Evolutionary conservation across 2,113 vertebrate genomes (phyloP).

Genomic region (Pedionomus torquatus): DNA sequence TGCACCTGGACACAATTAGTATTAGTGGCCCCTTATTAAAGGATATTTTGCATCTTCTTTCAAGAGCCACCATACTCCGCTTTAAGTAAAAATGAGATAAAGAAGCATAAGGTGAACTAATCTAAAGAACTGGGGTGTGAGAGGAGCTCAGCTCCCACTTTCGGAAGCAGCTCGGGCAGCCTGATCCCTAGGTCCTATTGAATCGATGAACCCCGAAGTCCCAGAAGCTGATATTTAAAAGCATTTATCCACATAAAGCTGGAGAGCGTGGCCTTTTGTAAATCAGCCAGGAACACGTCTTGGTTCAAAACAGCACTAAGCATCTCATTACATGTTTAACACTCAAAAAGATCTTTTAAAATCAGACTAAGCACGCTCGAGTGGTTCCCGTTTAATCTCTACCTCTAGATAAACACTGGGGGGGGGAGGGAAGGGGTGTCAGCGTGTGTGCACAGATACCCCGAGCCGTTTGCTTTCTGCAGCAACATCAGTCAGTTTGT

Average conservation of each 20-base stretch:
- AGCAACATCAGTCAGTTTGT: not conserved
- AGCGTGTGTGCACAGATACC: accelerated
- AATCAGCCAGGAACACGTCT: not conserved
- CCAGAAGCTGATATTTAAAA: not conserved
- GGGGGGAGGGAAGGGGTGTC: too few relatives aligned
- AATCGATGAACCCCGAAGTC: not conserved
- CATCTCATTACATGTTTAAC: not conserved
- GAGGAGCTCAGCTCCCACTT: not conserved
- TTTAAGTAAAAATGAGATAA: not conserved
- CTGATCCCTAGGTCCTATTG: not conserved
- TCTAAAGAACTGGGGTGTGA: too few relatives aligned
- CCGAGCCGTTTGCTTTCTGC: accelerated
- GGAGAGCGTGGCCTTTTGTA: not conserved
- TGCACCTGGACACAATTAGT: not conserved
- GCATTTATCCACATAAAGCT: not conserved
- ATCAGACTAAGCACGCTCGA: not conserved
- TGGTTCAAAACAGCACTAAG: constrained; percentile 3
- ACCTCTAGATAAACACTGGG: not conserved
- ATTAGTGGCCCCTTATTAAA: not conserved
- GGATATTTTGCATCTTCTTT: not conserved
- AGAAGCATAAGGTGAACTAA: not conserved
- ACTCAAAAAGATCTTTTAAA: not conserved
- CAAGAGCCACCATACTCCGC: not conserved
- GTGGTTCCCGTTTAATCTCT: not conserved
- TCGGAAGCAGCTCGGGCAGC: not conserved